These are phyloP conservation scores for Toxonevra muliebris DNA, from an alignment of 2,888 invertebrate genomes.

Conservation along the genomic window DNA sequence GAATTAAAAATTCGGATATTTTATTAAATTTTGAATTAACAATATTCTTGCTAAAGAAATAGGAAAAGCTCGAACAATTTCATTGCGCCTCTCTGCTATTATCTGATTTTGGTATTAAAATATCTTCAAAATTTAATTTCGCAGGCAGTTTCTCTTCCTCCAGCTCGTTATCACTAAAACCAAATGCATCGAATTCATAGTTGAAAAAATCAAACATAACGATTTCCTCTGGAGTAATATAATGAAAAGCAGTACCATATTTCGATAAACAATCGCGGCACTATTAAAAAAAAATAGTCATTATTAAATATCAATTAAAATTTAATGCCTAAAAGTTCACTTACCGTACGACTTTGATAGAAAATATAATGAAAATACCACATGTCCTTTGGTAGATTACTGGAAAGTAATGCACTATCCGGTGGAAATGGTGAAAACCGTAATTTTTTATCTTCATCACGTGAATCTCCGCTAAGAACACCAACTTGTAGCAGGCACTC, in stretches of 20 bases:
- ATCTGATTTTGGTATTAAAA: no score
- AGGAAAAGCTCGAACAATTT: no score
- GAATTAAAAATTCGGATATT: no score
- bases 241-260: slow-evolving; percentile 93
- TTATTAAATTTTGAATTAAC: no score
- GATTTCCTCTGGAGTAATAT: slow-evolving; percentile 69
- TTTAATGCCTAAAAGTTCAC: not conserved
- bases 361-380: slow-evolving; percentile 92
- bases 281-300: slow-evolving; percentile 28
- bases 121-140: no score
- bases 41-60: no score
- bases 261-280: slow-evolving; percentile 83
- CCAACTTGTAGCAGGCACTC: slow-evolving; percentile 79
- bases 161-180: slow-evolving; percentile 11
- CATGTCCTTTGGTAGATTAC: slow-evolving; percentile 77
- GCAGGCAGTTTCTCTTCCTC: not conserved
- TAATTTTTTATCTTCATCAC: slow-evolving; percentile 83
- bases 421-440: slow-evolving; percentile 94
- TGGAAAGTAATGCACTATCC: slow-evolving; percentile 87
- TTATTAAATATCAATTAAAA: not conserved
- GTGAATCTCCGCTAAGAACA: slow-evolving; percentile 86
- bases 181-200: slow-evolving; percentile 41
- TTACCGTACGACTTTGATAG: slow-evolving; percentile 80
- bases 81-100: no score
- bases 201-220: slow-evolving; percentile 46